Conservation (phyloP, 2,113 vertebrate species). For the Dasyprocta punctata region DNA sequence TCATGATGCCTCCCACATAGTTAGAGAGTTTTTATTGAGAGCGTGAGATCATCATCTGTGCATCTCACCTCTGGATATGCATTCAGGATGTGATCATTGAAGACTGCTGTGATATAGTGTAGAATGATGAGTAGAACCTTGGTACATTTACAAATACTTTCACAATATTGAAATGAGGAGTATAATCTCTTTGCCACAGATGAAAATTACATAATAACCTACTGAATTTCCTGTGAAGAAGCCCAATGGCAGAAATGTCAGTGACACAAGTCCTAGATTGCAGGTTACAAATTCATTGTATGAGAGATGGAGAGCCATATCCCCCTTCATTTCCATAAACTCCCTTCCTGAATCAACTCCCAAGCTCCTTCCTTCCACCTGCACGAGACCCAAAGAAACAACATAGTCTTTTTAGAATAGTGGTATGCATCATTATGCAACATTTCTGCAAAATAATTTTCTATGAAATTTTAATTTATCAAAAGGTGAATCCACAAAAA, state of each 20-base stretch:
- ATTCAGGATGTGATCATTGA: neutral
- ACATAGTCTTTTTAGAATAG: neutral
- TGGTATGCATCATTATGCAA: neutral
- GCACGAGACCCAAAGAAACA: neutral
- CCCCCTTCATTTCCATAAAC: neutral
- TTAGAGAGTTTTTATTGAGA: neutral
- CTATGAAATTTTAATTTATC: neutral
- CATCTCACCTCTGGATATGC: neutral
- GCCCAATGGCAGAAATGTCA: neutral
- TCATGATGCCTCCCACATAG: neutral
- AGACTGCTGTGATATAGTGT: neutral
- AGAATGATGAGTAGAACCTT: neutral
- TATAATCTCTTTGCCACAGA: neutral
- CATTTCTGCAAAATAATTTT: slow-evolving; percentile 30
- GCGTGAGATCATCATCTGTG: neutral
- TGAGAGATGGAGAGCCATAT: rapidly evolving
- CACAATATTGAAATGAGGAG: neutral
- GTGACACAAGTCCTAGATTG: neutral
- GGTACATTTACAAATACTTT: slow-evolving; percentile 37
- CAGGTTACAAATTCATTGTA: neutral
- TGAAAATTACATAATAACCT: neutral
- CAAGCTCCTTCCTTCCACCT: neutral
- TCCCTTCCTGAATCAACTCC: neutral
- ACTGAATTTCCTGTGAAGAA: neutral
- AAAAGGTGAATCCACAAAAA: neutral